Evolutionary conservation across 2,888 invertebrate genomes (phyloP).

Genomic region (Synergus umbraculus): DNA sequence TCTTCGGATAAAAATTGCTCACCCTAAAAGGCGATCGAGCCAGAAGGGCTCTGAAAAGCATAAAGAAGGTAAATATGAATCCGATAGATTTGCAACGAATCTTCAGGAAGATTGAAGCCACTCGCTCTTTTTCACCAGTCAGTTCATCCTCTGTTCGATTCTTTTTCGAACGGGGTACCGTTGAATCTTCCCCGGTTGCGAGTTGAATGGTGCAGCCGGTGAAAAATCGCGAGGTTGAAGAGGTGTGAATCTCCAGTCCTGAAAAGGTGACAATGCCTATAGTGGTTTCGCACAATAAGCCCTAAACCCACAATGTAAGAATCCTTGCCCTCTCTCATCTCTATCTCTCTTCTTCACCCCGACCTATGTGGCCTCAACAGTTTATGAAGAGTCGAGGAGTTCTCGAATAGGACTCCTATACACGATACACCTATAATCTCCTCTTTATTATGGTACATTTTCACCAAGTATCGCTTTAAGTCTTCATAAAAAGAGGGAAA

Average conservation of each 20-base stretch:
- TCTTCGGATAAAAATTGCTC: neutral
- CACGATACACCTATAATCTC: constrained; percentile 18
- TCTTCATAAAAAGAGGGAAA: constrained; percentile 36
- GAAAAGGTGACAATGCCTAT: constrained; percentile 72
- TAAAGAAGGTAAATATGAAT: constrained; percentile 5
- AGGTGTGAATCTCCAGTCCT: constrained; percentile 74
- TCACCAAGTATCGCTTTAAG: constrained; percentile 59
- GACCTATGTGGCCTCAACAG: neutral
- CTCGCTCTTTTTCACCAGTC: constrained; percentile 16
- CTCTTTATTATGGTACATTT: constrained; percentile 34
- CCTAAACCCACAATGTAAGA: constrained; percentile 72
- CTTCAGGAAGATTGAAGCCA: constrained; percentile 32
- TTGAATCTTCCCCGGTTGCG: constrained; percentile 7
- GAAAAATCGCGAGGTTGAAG: constrained; percentile 72
- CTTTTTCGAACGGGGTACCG: constrained; percentile 52
- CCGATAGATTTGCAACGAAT: constrained; percentile 21
- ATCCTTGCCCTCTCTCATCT: constrained; percentile 50
- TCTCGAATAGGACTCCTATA: constrained; percentile 4
- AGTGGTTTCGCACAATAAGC: constrained; percentile 68
- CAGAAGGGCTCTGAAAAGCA: too few species aligned
- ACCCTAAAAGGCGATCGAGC: neutral
- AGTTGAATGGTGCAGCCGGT: constrained; percentile 39
- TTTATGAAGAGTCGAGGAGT: constrained; percentile 20
- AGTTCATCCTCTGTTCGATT: constrained; percentile 14
- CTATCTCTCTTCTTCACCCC: constrained; percentile 49